Evolutionary conservation across 2,888 invertebrate genomes (phyloP), one percentile per base, ranked within the genome.

Genomic region (Caenorhabditis sp.): DNA sequence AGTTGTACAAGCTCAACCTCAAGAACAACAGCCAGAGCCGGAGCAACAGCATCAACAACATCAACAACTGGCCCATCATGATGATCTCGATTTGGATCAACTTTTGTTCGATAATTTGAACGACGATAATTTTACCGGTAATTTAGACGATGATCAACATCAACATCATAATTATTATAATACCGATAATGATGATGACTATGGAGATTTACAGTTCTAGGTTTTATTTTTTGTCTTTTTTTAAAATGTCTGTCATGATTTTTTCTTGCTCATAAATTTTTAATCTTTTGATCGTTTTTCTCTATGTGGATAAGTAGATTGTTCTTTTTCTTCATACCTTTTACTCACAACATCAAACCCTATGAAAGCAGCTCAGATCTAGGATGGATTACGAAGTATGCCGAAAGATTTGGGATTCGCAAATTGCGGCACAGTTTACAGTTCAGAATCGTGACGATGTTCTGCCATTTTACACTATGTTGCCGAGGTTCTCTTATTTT

Each of bases 351-450:
- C 8, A 8, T 20, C 8, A 8, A 8, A 53, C 5, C 14, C 23
- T 4, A 53, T 21, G 8, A 53, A 8, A 8, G 7, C 7, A 23
- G 25, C 17, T n/a, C 3, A 26, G 31, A 14, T 52, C 14, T 20
- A 53, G 38, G 27, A 77, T 73, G 64, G 97, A 99, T 89, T 91
- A 95, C 85, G 95, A 97, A 91, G 93, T 97, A 69, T 90, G 96
- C 66, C 91, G 96, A 69, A 95, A 95, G 90, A 92, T 96, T 83
- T 97, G 97, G 97, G 95, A 95, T 85, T 95, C 95, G 25, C 93
- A 94, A 89, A 91, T 99, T 59, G 96, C 97, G 0, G 92, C 97
- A 66, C 94, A 95, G 89, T 97, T 99, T 89, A 92, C 92, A 84
- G 90, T 97, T 60, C 92, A 94, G 85, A 92, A 72, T n/a, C 38